A percentile compares a stretch with the other conserved stretches of the same genome.
Evolutionary conservation across 2,888 invertebrate species (phyloP).

Genomic region (Pharmacophagus antenor): DNA sequence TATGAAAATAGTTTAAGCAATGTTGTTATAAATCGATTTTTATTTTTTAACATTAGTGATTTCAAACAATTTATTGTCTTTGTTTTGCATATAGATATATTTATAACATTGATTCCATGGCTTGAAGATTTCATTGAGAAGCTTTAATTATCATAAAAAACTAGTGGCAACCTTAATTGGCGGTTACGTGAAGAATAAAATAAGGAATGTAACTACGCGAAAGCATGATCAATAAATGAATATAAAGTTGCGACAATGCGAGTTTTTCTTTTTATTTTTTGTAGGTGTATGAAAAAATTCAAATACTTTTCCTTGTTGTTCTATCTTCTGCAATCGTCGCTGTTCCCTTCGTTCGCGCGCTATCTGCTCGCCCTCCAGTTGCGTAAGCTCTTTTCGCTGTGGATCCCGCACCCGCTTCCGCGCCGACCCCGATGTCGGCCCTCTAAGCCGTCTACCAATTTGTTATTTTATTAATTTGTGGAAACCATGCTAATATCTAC

Average conservation of each 20-base stretch:
- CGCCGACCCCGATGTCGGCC: constrained; percentile 64
- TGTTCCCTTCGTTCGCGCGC: constrained; percentile 57
- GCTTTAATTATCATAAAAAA: too few relatives aligned
- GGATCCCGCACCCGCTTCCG: constrained; percentile 62
- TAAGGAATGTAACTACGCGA: neutral
- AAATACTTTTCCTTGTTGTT: constrained; percentile 59
- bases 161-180: too few relatives aligned
- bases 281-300: neutral
- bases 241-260: neutral
- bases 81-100: too few relatives aligned
- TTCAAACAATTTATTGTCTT: too few relatives aligned
- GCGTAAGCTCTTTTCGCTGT: constrained; percentile 56
- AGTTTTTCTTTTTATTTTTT: neutral
- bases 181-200: too few relatives aligned
- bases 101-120: too few relatives aligned
- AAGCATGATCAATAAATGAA: neutral
- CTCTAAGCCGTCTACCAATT: constrained; percentile 57
- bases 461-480: neutral
- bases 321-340: constrained; percentile 50
- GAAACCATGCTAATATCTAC: neutral
- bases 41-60: too few relatives aligned
- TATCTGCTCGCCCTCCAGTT: constrained; percentile 61
- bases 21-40: too few relatives aligned
- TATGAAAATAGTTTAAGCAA: too few relatives aligned
- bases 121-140: too few relatives aligned